phyloP scores from a whole-genome alignment of 2,888 invertebrate genomes.

The Tromatobia lineatoria region DNA sequence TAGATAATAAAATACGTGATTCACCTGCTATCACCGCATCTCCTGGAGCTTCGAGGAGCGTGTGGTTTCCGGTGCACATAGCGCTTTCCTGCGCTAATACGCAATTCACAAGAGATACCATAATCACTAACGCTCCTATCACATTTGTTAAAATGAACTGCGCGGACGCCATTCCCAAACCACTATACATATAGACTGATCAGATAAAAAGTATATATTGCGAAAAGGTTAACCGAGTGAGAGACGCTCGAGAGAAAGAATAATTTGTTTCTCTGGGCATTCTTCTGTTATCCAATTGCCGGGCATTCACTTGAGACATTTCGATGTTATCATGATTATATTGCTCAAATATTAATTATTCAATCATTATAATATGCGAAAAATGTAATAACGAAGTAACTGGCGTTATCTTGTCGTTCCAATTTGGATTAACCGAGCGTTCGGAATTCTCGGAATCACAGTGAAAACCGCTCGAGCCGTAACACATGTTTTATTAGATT shows the following conservation, averaged over 20 bases:
- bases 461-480: slow-evolving; percentile 17
- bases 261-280: slow-evolving; percentile 31
- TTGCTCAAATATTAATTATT: background rate
- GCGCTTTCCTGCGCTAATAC: slow-evolving; percentile 70
- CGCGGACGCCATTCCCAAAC: slow-evolving; percentile 2
- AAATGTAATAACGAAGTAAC: background rate
- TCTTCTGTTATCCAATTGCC: slow-evolving; percentile 31
- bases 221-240: slow-evolving; percentile 9
- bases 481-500: slow-evolving; percentile 50
- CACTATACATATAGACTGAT: background rate
- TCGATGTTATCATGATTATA: background rate
- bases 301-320: background rate
- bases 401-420: background rate
- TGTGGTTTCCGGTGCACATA: slow-evolving; percentile 77
- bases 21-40: slow-evolving; percentile 82
- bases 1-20: slow-evolving; percentile 6
- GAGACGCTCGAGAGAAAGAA: background rate
- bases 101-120: slow-evolving; percentile 66
- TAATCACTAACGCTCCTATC: slow-evolving; percentile 34
- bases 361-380: background rate
- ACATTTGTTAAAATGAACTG: slow-evolving; percentile 28
- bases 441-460: slow-evolving; percentile 19
- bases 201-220: slow-evolving; percentile 1
- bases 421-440: slow-evolving; percentile 4
- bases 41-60: slow-evolving; percentile 79